Conservation (phyloP, 2,888 invertebrate genomes). For the Bruchidius siliquastri region DNA sequence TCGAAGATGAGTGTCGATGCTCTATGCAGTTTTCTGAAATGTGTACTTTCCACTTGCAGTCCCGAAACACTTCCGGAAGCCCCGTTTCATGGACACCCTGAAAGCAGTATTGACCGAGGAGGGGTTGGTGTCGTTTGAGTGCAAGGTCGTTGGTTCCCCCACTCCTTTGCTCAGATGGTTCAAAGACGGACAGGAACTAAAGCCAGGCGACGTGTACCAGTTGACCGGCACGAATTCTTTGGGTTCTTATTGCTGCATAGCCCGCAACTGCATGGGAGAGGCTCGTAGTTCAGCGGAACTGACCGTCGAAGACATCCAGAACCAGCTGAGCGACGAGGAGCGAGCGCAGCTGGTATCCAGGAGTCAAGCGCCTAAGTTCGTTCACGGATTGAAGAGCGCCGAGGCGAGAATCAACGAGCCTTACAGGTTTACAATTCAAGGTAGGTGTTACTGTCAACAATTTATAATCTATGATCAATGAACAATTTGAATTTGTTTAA, state of each 20-base stretch:
- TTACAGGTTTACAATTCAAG: not conserved
- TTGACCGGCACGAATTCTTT: slow-evolving; percentile 85
- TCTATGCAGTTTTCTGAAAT: too few relatives aligned
- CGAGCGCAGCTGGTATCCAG: slow-evolving; percentile 67
- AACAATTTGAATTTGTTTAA: slow-evolving; percentile 8
- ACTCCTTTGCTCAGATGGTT: slow-evolving; percentile 86
- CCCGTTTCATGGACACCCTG: slow-evolving; percentile 84
- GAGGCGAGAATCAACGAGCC: slow-evolving; percentile 78
- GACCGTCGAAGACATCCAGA: slow-evolving; percentile 86
- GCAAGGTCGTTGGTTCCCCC: slow-evolving; percentile 89
- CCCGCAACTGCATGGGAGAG: slow-evolving; percentile 87
- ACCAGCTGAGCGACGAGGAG: slow-evolving; percentile 83
- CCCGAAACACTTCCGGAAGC: slow-evolving; percentile 85
- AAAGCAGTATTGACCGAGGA: slow-evolving; percentile 87
- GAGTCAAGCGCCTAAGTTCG: slow-evolving; percentile 79
- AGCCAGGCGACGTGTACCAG: slow-evolving; percentile 89
- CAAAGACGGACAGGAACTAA: slow-evolving; percentile 87
- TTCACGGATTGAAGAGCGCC: slow-evolving; percentile 74
- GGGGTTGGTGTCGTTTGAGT: slow-evolving; percentile 87
- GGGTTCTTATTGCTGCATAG: slow-evolving; percentile 85
- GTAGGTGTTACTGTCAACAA: not conserved
- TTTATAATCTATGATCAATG: not conserved
- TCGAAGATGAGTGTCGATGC: too few relatives aligned
- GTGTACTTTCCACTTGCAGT: slow-evolving; percentile 52
- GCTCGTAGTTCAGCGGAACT: slow-evolving; percentile 81